Conservation (phyloP, 2,888 invertebrate species). For the Drosophila recens region DNA sequence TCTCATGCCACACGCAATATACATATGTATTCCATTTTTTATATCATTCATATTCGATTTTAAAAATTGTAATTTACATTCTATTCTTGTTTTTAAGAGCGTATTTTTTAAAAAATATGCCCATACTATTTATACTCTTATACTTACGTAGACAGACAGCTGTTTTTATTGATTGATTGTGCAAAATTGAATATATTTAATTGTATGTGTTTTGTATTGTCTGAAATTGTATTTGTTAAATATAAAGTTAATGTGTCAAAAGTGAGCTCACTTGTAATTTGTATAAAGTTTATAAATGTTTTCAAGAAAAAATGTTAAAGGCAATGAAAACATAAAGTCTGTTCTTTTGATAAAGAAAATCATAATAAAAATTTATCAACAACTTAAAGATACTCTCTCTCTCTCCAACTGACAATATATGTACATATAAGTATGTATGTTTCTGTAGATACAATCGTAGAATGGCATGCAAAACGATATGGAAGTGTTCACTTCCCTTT, state of each 20-base stretch:
- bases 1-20: slow-evolving; percentile 39
- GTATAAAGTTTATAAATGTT: slow-evolving; percentile 69
- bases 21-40: slow-evolving; percentile 64
- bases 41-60: slow-evolving; percentile 58
- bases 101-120: slow-evolving; percentile 62
- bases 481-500: slow-evolving; percentile 8
- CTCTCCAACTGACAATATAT: too few species aligned
- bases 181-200: slow-evolving; percentile 43
- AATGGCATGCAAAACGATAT: not conserved
- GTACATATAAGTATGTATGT: not conserved
- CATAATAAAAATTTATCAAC: slow-evolving; percentile 58
- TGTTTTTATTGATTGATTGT: slow-evolving; percentile 46
- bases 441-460: not conserved
- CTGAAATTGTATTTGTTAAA: slow-evolving; percentile 41
- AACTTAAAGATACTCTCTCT: not conserved
- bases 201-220: slow-evolving; percentile 50
- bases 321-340: slow-evolving; percentile 62
- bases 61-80: slow-evolving; percentile 66
- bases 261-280: slow-evolving; percentile 53
- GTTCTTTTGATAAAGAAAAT: slow-evolving; percentile 65
- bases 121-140: slow-evolving; percentile 49
- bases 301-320: slow-evolving; percentile 53
- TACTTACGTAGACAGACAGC: slow-evolving; percentile 28
- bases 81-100: slow-evolving; percentile 54
- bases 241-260: slow-evolving; percentile 50